A percentile compares a stretch with the other conserved stretches of the same genome.
phyloP scores from a whole-genome alignment of 2,797 vertebrate genomes.

The Myioborus miniatus region DNA sequence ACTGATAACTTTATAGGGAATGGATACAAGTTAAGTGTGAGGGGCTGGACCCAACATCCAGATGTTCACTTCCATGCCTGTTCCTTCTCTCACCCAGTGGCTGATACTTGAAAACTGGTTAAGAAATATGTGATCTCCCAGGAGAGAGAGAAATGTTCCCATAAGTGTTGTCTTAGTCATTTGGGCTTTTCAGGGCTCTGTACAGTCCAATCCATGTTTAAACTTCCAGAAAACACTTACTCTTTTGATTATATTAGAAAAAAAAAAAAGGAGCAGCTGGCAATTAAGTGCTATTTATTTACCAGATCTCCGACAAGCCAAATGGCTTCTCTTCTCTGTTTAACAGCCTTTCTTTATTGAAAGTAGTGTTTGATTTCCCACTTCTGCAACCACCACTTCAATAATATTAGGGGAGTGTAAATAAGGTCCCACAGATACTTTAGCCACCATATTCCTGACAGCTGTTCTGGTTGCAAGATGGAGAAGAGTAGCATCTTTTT shows the following conservation, averaged over 20 bases:
- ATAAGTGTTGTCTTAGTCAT: neutral
- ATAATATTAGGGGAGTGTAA: neutral
- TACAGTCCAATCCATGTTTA: neutral
- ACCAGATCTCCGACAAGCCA: constrained; percentile 19
- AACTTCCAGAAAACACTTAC: neutral
- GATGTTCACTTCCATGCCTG: neutral
- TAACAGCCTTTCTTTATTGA: constrained; percentile 6
- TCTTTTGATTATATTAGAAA: neutral
- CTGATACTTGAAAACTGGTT: neutral
- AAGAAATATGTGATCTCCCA: neutral
- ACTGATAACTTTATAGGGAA: neutral
- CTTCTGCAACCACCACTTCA: neutral
- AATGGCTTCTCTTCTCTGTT: constrained; percentile 24
- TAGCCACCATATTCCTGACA: neutral
- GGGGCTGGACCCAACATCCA: neutral
- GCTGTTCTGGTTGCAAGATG: neutral
- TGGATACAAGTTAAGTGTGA: neutral
- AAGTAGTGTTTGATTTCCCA: constrained; percentile 15
- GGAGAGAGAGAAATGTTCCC: neutral
- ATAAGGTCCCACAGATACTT: neutral
- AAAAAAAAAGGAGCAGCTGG: neutral
- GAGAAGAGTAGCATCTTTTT: neutral
- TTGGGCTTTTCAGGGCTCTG: neutral
- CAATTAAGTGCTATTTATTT: constrained; percentile 41
- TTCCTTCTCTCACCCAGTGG: neutral